Conservation (phyloP, 2,888 invertebrate species). For the Caenorhabditis angaria region DNA sequence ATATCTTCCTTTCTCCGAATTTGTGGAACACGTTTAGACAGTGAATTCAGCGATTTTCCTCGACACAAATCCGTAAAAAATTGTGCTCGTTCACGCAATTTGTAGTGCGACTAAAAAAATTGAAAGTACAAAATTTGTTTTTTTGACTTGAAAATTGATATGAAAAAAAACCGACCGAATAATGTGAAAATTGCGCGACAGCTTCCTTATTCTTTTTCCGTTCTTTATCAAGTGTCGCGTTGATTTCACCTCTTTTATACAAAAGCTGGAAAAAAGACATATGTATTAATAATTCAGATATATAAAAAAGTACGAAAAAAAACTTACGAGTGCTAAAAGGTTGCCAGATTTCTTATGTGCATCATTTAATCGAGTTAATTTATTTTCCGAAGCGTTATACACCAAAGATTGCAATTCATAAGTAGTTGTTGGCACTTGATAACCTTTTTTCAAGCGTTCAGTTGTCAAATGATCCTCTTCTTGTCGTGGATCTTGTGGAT, state of each 20-base stretch:
- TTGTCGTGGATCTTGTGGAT: conserved; percentile 57
- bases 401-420: conserved; percentile 61
- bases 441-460: conserved; percentile 56
- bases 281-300: not conserved
- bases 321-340: conserved; percentile 29
- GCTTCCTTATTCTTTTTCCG: conserved; percentile 21
- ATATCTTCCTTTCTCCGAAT: conserved; percentile 48
- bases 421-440: conserved; percentile 43
- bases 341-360: conserved; percentile 10
- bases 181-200: conserved; percentile 4
- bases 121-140: not conserved
- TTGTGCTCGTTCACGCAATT: conserved; percentile 22
- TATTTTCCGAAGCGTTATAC: conserved; percentile 47
- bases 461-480: conserved; percentile 63
- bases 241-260: conserved; percentile 46
- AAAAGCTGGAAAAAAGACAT: conserved; percentile 40
- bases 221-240: conserved; percentile 44
- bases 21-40: conserved; percentile 41
- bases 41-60: conserved; percentile 38
- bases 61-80: conserved; percentile 59
- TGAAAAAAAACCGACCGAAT: not conserved
- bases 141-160: not conserved
- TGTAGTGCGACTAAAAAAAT: not conserved
- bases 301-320: not conserved
- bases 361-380: conserved; percentile 16